Evolutionary conservation across 2,113 vertebrate genomes (phyloP).

Genomic region (Petrocephalus microphthalmus): DNA sequence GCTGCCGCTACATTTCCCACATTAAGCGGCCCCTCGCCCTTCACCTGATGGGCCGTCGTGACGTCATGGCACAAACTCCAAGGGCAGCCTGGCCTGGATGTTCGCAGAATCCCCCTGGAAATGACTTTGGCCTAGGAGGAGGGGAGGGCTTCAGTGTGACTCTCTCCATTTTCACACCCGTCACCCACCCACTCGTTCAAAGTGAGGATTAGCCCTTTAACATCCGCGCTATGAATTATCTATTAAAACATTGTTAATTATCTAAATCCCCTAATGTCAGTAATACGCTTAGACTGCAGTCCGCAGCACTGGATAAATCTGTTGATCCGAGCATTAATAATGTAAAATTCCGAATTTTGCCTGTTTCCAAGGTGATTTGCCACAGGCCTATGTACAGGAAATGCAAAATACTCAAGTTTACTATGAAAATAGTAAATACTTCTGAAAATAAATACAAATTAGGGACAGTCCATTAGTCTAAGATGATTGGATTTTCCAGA

Average conservation of each 20-base stretch:
- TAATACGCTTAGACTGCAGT: neutral
- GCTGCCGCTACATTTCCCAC: constrained; percentile 45
- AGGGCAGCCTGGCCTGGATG: neutral
- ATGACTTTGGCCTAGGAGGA: neutral
- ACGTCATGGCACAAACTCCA: constrained; percentile 32
- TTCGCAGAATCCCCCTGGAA: neutral
- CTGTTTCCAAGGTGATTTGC: neutral
- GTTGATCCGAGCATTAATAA: neutral
- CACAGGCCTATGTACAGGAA: neutral
- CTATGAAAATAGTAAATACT: neutral
- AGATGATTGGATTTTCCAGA: neutral
- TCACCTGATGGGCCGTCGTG: constrained; percentile 15
- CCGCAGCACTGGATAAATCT: neutral
- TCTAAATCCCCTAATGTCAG: neutral
- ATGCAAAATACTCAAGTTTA: neutral
- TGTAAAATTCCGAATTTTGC: neutral
- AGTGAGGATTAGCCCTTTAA: neutral
- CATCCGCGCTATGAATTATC: neutral
- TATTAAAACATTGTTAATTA: neutral
- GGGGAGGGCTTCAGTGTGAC: neutral
- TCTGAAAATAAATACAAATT: neutral
- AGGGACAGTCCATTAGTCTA: neutral
- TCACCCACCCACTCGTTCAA: neutral
- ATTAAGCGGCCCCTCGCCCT: constrained; percentile 57
- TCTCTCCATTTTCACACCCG: neutral